Evolutionary conservation across 2,113 vertebrate species (phyloP).

Genomic region (Hyperoodon ampullatus): DNA sequence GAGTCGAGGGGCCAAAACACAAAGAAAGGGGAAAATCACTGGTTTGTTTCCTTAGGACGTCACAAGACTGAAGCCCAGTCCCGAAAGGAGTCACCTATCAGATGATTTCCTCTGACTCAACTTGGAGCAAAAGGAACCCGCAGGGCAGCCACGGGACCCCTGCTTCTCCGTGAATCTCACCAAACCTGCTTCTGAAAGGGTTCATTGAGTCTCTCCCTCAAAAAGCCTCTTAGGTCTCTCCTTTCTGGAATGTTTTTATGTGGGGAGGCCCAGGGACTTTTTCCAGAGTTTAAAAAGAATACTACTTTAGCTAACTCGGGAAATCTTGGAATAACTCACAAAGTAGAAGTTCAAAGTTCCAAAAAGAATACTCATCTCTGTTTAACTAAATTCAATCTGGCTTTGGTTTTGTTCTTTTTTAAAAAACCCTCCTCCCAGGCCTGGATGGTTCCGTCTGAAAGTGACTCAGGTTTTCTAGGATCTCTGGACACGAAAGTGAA

Average conservation of each 20-base stretch:
- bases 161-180: neutral
- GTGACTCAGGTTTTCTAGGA: slow-evolving; percentile 8
- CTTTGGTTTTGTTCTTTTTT: neutral
- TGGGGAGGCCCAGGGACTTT: neutral
- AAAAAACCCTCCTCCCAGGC: neutral
- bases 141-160: neutral
- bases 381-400: neutral
- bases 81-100: neutral
- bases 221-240: neutral
- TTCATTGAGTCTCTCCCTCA: neutral
- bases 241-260: neutral
- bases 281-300: neutral
- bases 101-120: neutral
- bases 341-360: neutral
- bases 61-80: neutral
- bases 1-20: neutral
- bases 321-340: neutral
- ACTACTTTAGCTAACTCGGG: neutral
- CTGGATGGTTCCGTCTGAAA: neutral
- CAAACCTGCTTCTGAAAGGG: neutral
- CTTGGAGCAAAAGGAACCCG: neutral
- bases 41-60: neutral
- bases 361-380: neutral
- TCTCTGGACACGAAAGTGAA: neutral
- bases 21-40: neutral